phyloP scores from a whole-genome alignment of 2,888 invertebrate genomes.

The Nesidiocoris tenuis region DNA sequence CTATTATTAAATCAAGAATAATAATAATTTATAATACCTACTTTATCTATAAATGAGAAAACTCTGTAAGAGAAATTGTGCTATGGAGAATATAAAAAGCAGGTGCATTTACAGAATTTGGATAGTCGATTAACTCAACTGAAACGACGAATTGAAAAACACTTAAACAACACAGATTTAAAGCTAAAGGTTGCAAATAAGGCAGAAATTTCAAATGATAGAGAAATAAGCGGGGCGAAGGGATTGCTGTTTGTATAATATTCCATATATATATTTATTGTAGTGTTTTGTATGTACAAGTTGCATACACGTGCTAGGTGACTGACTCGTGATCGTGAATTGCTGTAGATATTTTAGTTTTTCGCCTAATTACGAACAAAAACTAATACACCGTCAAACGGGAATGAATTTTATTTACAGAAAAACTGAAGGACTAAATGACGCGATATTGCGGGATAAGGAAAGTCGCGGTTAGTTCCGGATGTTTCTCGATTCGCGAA shows the following conservation, averaged over 20 bases:
- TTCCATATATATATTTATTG: constrained; percentile 42
- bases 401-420: too few relatives aligned
- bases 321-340: neutral
- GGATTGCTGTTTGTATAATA: constrained; percentile 45
- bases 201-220: constrained; percentile 32
- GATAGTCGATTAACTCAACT: neutral
- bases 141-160: constrained; percentile 5
- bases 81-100: too few relatives aligned
- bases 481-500: too few relatives aligned
- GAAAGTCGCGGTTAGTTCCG: too few relatives aligned
- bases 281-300: constrained; percentile 48
- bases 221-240: constrained; percentile 38
- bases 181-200: constrained; percentile 44
- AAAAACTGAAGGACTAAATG: too few relatives aligned
- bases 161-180: constrained; percentile 13
- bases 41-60: neutral
- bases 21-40: neutral
- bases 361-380: too few relatives aligned
- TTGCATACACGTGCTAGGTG: constrained; percentile 48
- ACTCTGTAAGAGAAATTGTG: too few relatives aligned
- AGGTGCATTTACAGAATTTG: constrained; percentile 1
- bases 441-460: too few relatives aligned
- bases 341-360: too few relatives aligned
- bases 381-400: too few relatives aligned
- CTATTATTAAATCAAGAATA: too few relatives aligned